Evolutionary conservation across 1,140 invertebrate genomes (phyloP).

Genomic region (Drosophila repleta): DNA sequence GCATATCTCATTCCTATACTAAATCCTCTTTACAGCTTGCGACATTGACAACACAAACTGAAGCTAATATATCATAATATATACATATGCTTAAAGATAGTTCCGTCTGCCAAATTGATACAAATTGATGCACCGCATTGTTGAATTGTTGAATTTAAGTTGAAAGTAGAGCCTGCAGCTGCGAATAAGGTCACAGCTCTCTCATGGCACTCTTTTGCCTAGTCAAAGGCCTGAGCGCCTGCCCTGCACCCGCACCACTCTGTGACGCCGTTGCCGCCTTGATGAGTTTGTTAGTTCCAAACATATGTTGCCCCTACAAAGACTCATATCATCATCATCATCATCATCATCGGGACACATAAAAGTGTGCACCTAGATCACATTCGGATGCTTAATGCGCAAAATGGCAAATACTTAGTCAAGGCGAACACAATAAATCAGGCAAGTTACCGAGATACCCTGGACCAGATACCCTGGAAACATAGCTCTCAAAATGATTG

Average conservation of each 20-base stretch:
- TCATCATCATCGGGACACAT: conserved; percentile 12
- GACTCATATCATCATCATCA: conserved; percentile 27
- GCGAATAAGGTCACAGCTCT: neutral
- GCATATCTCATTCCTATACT: too few relatives aligned
- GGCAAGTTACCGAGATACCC: neutral
- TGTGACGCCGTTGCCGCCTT: conserved; percentile 21
- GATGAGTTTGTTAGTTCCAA: conserved; percentile 62
- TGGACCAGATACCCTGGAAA: conserved; percentile 1
- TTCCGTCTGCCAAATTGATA: too few relatives aligned
- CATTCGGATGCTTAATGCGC: conserved; percentile 51
- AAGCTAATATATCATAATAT: too few relatives aligned
- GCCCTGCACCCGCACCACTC: neutral
- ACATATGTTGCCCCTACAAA: conserved; percentile 53
- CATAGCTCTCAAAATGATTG: too few relatives aligned
- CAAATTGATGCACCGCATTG: too few relatives aligned
- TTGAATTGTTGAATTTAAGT: conserved; percentile 2
- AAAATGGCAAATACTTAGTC: conserved; percentile 62
- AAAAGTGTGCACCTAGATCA: neutral
- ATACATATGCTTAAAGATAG: too few relatives aligned
- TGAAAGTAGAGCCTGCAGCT: neutral
- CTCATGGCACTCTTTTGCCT: conserved; percentile 2
- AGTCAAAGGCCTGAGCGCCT: neutral
- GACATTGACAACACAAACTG: too few relatives aligned
- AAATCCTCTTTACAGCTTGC: too few relatives aligned
- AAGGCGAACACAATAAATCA: conserved; percentile 56